Evolutionary conservation across 2,888 invertebrate genomes (phyloP), one percentile per base, ranked within the genome.

Genomic region (Oligia strigilis): DNA sequence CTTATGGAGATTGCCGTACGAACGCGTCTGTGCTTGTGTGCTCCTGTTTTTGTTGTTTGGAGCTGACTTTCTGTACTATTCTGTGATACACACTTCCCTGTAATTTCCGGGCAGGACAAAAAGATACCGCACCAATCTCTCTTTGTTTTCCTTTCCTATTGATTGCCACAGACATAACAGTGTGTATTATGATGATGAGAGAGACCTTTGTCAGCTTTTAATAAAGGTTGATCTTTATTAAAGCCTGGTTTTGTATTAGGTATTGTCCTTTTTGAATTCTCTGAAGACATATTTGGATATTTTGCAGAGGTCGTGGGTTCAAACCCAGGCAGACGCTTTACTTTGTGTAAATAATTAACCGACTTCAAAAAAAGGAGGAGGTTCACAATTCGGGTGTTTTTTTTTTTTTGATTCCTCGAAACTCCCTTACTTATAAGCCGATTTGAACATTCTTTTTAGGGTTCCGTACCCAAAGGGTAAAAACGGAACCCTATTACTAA

Each of bases 91-190:
- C 4, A 19, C 62, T 75, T 87, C 81, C 80, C 75, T 83, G 89
- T 90, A 92, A 92, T 92, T 92, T 92, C 92, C 92, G 91, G 70
- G 78, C 14, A 65, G 75, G 82, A 83, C 84, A 90, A 91, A 92
- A 91, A 90, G 90, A 87, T 84, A 86, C 77, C 65, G 67, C 76
- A 80, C 78, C 85, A 89, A 88, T 84, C 86, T 82, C 83, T 83
- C 87, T 88, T 90, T 92, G 92, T 92, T 92, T 92, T 90, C 84
- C 82, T 82, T 85, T 80, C 72, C 60, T 88, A 91, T 92, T 92
- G 92, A 92, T 92, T 92, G 89, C 79, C 78, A 71, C 52, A 40
- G 40, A 67, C 79, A 75, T 84, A 82, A 80, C 79, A 55, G 75
- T 79, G 77, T 80, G 76, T 81, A 67, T 85, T 82, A 80, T 75